phyloP scores from a whole-genome alignment of 2,797 vertebrate genomes.

The Vultur gryphus region DNA sequence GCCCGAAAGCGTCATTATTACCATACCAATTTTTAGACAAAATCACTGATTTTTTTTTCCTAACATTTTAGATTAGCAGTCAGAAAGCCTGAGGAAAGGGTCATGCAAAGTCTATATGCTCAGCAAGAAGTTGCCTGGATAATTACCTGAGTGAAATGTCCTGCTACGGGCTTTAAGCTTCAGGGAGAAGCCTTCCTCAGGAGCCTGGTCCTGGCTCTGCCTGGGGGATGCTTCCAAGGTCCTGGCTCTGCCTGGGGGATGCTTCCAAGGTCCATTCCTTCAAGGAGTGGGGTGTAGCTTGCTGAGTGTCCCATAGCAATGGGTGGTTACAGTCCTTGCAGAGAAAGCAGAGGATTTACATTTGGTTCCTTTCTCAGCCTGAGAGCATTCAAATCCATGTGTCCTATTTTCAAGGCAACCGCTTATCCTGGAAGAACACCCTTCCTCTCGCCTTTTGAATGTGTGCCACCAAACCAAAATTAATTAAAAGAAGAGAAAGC shows the following conservation, averaged over 20 bases:
- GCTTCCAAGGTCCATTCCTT: not conserved
- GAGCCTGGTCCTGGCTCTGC: not conserved
- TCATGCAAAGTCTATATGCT: not conserved
- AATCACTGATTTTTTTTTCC: not conserved
- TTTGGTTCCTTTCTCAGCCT: not conserved
- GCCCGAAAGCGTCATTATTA: not conserved
- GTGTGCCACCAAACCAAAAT: not conserved
- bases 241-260: not conserved
- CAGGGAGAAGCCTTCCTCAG: not conserved
- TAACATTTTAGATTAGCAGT: not conserved
- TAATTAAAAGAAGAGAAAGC: not conserved
- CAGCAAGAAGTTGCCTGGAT: not conserved
- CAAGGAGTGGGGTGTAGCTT: not conserved
- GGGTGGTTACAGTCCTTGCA: not conserved
- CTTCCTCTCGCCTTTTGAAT: not conserved
- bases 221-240: not conserved
- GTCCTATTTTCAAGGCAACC: not conserved
- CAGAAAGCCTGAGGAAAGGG: not conserved
- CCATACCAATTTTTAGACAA: not conserved
- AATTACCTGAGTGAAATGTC: not conserved
- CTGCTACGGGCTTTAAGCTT: not conserved
- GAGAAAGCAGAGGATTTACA: not conserved
- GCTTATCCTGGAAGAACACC: not conserved
- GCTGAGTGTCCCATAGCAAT: not conserved
- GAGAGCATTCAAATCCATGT: not conserved